Percentiles rank a stretch among this genome's conserved stretches.
These are phyloP conservation scores for Troides aeacus DNA, from an alignment of 2,888 invertebrate species.

Conservation along the genomic window DNA sequence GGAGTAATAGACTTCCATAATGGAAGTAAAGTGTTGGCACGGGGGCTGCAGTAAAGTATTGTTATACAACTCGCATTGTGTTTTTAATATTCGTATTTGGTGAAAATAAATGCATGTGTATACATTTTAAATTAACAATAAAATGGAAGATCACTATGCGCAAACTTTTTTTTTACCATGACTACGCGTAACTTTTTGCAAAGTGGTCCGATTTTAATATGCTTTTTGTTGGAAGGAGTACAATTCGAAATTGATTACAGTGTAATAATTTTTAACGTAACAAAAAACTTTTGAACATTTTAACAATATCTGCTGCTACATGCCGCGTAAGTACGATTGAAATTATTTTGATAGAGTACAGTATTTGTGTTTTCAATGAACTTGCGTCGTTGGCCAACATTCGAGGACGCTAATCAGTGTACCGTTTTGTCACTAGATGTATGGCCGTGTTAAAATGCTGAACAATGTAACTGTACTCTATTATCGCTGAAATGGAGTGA, in stretches of 20 bases:
- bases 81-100: neutral
- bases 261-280: too few species aligned
- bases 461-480: conserved; percentile 23
- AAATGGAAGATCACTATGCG: neutral
- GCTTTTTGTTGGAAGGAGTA: too few species aligned
- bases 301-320: too few species aligned
- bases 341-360: conserved; percentile 1
- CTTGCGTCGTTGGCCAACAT: conserved; percentile 20
- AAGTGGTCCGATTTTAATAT: too few species aligned
- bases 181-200: too few species aligned
- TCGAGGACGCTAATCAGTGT: conserved; percentile 46
- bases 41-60: neutral
- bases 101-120: neutral
- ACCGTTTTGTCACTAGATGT: conserved; percentile 46
- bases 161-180: neutral
- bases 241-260: too few species aligned
- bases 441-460: conserved; percentile 39
- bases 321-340: neutral
- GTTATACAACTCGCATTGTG: neutral
- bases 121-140: neutral
- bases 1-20: conserved; percentile 3
- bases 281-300: too few species aligned
- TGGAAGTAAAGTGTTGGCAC: conserved; percentile 2
- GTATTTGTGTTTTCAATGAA: conserved; percentile 14
- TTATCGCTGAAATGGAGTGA: conserved; percentile 6